Evolutionary conservation across 2,113 vertebrate genomes (phyloP), one percentile per base, ranked within the genome.

Genomic region (Syngnathus floridae): DNA sequence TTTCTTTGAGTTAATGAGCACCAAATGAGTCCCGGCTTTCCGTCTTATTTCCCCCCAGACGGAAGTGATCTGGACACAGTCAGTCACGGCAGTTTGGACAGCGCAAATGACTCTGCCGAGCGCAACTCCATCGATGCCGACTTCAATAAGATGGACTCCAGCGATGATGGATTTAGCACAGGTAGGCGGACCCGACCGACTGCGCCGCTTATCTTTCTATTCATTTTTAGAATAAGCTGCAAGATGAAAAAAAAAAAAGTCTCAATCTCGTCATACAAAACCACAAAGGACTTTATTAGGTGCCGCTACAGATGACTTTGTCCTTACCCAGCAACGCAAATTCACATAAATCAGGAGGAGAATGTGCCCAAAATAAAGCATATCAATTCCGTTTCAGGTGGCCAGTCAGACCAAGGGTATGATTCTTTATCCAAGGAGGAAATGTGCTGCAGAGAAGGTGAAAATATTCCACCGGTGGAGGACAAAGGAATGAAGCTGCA

Each of bases 361-460:
- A 21, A 7, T n/a, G 19, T 49, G 48, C 19, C 48, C 2, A 36
- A 35, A 56, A 36, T 3, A 19, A 5, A 41, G n/a, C 19, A 43
- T 41, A 26, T 61, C 22, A 65, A 68, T 57, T 73, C 38, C 54
- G 67, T 82, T 82, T 56, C 40, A 99, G 96, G 93, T 72, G 95
- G 92, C 38, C 94, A 93, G 76, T 92, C 95, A 77, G 95, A 98
- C 84, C 88, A 93, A 72, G 93, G 93, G 66, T 96, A 91, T 67
- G 95, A 92, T 80, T 92, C 93, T 36, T 82, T 95, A 56, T 92
- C 94, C 67, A 98, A 95, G 78, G 97, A 96, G 76, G 94, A 93
- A 78, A 88, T 93, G 85, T 92, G 89, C 7, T 77, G 86, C 87
- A 79, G 74, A 76, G 88, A 91, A 66, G 87, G 88, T 68, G 91